Percentiles rank a stretch among this genome's conserved stretches.
Evolutionary conservation across 2,888 invertebrate genomes (phyloP).

Genomic region (Lacanobia wlatinum): DNA sequence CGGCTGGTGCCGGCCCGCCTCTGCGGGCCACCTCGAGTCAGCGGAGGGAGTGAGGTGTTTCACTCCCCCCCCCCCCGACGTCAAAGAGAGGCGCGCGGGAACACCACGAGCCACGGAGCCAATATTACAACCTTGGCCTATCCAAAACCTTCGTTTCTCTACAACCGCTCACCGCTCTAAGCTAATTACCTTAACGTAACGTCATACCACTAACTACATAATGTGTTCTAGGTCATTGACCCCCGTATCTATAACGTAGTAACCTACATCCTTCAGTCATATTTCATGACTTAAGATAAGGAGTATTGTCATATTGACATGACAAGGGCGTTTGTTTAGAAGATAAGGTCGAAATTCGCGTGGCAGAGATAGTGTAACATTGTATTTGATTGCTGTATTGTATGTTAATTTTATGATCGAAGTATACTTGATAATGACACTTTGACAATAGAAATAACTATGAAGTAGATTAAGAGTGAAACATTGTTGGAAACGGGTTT

Average conservation of each 20-base stretch:
- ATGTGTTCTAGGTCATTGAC: constrained; percentile 14
- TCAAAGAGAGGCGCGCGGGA: no score
- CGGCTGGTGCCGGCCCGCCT: no score
- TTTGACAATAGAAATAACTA: not conserved
- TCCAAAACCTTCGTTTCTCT: not conserved
- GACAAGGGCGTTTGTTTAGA: constrained; percentile 22
- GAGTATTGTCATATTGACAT: constrained; percentile 1
- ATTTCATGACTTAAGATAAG: constrained; percentile 35
- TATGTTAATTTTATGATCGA: constrained; percentile 18
- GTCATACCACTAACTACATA: not conserved
- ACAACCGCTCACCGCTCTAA: constrained; percentile 1
- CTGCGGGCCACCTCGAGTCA: no score
- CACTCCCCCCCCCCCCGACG: no score
- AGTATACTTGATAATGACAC: constrained; percentile 27
- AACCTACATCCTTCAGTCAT: constrained; percentile 43
- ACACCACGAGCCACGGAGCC: no score
- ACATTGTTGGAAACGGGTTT: not conserved
- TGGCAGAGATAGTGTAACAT: constrained; percentile 4
- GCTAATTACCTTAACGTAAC: not conserved
- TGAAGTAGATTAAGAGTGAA: not conserved
- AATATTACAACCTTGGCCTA: constrained; percentile 24
- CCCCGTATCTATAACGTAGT: constrained; percentile 30
- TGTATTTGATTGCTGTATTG: constrained; percentile 9
- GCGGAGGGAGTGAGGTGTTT: no score
- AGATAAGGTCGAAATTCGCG: constrained; percentile 28